Conservation (phyloP, 2,113 vertebrate species). For the Hyperopisus bebe region DNA sequence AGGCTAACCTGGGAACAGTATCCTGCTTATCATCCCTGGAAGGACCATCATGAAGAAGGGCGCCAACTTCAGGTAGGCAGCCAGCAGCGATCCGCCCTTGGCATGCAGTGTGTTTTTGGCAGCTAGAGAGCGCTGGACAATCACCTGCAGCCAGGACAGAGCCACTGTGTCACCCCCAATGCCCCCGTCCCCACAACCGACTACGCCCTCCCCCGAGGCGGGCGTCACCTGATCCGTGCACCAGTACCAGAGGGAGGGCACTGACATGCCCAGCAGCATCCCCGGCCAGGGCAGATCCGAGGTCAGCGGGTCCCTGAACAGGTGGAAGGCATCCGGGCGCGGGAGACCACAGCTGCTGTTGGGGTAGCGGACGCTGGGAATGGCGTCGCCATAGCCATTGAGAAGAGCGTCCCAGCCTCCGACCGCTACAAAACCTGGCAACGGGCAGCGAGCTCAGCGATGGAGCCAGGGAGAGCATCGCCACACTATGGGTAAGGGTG, state of each 20-base stretch:
- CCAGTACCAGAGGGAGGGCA: conserved; percentile 97
- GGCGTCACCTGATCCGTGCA: conserved; percentile 87
- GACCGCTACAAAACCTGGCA: conserved; percentile 74
- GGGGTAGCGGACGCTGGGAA: conserved; percentile 63
- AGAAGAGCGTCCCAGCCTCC: conserved; percentile 77
- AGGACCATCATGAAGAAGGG: conserved; percentile 90
- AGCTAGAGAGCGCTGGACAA: conserved; percentile 87
- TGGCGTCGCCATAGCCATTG: conserved; percentile 67
- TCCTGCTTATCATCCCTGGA: conserved; percentile 90
- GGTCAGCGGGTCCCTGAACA: conserved; percentile 80
- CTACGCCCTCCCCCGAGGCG: background rate
- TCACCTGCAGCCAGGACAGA: conserved; percentile 68
- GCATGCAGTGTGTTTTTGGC: conserved; percentile 85
- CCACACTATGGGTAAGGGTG: background rate
- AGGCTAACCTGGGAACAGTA: conserved; percentile 82
- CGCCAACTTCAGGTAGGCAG: conserved; percentile 83
- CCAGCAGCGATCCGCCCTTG: conserved; percentile 87
- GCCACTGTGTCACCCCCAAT: background rate
- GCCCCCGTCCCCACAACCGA: background rate
- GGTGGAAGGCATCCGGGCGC: conserved; percentile 79
- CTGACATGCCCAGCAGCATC: conserved; percentile 83
- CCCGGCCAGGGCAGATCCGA: conserved; percentile 95
- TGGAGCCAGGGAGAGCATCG: background rate
- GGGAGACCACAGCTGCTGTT: conserved; percentile 87
- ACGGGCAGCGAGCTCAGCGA: background rate